Base-by-base conservation (phyloP, 2,113 vertebrate species). In the Gila orcuttii region DNA sequence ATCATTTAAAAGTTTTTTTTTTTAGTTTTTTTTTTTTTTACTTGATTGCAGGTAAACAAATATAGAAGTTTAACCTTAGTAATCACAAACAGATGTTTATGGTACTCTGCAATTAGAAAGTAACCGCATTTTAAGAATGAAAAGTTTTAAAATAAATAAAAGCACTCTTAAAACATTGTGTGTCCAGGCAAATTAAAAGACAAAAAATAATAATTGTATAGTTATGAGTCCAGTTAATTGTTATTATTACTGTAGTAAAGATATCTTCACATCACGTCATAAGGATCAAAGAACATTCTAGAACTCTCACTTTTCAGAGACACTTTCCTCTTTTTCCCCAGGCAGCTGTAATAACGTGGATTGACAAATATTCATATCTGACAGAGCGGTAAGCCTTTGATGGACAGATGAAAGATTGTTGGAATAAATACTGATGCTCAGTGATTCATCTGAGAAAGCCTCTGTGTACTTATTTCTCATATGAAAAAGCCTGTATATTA, bases 301-400 rank as follows among this genome's bases (percentile, higher is more conserved):
- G n/a, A 47, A 23, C 36, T 64, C 62, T 74, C 62, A 52, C 6
- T 81, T 64, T 68, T 86, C 82, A 76, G 60, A 45, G 33, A 31
- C 8, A 82, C 50, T 71, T 80, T 55, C 62, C 28, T 79, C 39
- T 11, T 25, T 69, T 80, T 59, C 5, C 17, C n/a, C 28, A 66
- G 75, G 33, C 39, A 25, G 42, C 62, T 25, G 31, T 69, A 79
- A 88, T 68, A 69, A 42, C 71, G 45, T 69, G 71, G 42, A 66
- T 85, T 23, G 50, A 78, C 83, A 82, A 77, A 77, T 79, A 85
- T 82, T 82, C 59, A 82, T 60, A 60, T 68, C 74, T 85, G 59
- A 69, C 52, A 74, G 50, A 82, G 52, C 59, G 80, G 55, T 87
- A 60, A 69, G 71, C 60, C 45, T 85, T 69, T 82, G 71, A 71